These are phyloP conservation scores for Himalopsyche anomala DNA, from an alignment of 2,888 invertebrate species.

Conservation along the genomic window DNA sequence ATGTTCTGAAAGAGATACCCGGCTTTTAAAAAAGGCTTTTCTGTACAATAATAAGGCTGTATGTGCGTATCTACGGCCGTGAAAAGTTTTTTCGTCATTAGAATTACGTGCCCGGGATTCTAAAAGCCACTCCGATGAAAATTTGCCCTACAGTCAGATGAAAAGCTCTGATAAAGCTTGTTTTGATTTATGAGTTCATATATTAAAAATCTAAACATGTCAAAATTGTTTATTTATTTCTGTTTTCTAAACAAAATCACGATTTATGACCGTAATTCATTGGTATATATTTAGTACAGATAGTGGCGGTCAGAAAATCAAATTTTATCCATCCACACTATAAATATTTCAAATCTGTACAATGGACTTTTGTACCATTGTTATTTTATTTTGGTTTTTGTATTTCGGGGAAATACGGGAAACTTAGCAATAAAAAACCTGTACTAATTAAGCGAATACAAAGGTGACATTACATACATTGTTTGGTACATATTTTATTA, in stretches of 20 bases:
- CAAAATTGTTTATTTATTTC: conserved; percentile 1
- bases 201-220: conserved; percentile 2
- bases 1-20: conserved; percentile 26
- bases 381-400: too few relatives aligned
- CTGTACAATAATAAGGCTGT: conserved; percentile 25
- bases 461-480: too few relatives aligned
- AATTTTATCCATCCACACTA: too few relatives aligned
- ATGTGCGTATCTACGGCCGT: conserved; percentile 21
- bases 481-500: too few relatives aligned
- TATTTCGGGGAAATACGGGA: too few relatives aligned
- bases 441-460: too few relatives aligned
- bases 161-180: conserved; percentile 12
- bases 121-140: not conserved
- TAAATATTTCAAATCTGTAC: too few relatives aligned
- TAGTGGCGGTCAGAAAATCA: too few relatives aligned
- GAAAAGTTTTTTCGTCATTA: conserved; percentile 30
- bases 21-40: conserved; percentile 12
- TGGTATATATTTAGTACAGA: not conserved
- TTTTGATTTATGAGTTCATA: conserved; percentile 9
- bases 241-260: not conserved
- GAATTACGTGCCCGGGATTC: not conserved
- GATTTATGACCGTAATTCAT: not conserved
- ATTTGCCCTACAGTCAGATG: not conserved
- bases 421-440: too few relatives aligned
- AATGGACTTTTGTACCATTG: too few relatives aligned